Percentiles rank a stretch among this genome's conserved stretches.
These are phyloP conservation scores for Recurvirostra avosetta DNA, from an alignment of 2,113 vertebrate genomes.

Conservation along the genomic window DNA sequence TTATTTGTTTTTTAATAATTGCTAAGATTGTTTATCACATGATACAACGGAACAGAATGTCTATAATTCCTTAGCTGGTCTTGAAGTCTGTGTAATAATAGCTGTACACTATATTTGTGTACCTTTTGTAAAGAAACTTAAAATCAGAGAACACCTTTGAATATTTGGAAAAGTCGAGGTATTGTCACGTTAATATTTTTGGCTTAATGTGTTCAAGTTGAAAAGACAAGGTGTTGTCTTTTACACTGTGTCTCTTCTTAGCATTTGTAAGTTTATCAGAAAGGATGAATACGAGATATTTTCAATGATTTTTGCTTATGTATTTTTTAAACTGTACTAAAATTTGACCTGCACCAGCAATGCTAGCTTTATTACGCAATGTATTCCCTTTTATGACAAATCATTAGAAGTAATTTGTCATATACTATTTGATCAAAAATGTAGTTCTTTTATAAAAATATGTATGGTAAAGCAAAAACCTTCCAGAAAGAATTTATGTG, in stretches of 20 bases:
- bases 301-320: not conserved
- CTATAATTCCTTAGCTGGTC: not conserved
- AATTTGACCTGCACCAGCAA: not conserved
- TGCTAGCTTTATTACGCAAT: not conserved
- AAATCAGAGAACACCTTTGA: not conserved
- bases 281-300: not conserved
- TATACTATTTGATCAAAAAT: not conserved
- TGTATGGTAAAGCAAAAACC: not conserved
- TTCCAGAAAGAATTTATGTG: not conserved
- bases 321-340: not conserved
- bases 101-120: not conserved
- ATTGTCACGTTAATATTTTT: not conserved
- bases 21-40: not conserved
- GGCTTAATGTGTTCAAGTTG: accelerated
- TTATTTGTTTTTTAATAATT: not conserved
- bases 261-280: not conserved
- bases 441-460: not conserved
- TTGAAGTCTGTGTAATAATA: not conserved
- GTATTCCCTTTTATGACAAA: not conserved
- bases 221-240: not conserved
- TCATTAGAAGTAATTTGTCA: not conserved
- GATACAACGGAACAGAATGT: not conserved
- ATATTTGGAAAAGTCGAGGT: not conserved
- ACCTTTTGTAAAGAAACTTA: not conserved
- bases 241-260: not conserved